Base-by-base conservation (phyloP, 2,888 invertebrate genomes). In the Trachelus iudaicus region DNA sequence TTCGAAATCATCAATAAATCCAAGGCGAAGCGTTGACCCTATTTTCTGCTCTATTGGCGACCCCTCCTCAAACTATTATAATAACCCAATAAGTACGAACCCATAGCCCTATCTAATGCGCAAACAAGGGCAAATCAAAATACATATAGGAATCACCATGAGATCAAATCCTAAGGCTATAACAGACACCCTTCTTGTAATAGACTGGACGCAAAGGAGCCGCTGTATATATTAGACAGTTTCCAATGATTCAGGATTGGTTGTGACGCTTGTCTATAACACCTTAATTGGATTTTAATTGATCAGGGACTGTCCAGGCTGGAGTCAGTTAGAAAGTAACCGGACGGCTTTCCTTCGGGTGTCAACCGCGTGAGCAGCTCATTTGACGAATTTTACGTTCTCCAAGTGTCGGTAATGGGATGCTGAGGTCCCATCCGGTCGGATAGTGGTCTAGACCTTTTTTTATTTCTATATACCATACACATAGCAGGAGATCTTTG, bases 281-380 rank as follows among this genome's bases (percentile, higher is more conserved):
- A 79, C 78, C 80, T 79, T 81, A 80, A 81, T 80, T 81, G 80
- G 79, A 80, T 82, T 78, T 77, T 76, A 79, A 80, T 79, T 80
- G 56, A 56, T 56, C 6, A 2, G 23, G 23, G 23, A 23, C 56
- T 56, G 9, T 56, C 56, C 23, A 56, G 56, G 2, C 56, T 56
- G 23, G 23, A 56, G 23, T 15, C 56, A 56, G 23, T 56, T 56
- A 56, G 56, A 56, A 56, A 56, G 56, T 56, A 56, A 9, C 56
- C 56, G 56, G 23, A 56, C 23, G 56, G 56, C 56, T 56, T 56
- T 23, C 23, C 56, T 23, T 23, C 56, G 9, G 23, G 23, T 56
- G 23, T 56, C 23, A 56, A 56, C 56, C 23, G 2, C 1, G 56
- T 56, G 56, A 56, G 56, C 9, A 23, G 23, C 56, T 56, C 56